Evolutionary conservation across 2,113 vertebrate species (phyloP).

Genomic region (Lota lota): DNA sequence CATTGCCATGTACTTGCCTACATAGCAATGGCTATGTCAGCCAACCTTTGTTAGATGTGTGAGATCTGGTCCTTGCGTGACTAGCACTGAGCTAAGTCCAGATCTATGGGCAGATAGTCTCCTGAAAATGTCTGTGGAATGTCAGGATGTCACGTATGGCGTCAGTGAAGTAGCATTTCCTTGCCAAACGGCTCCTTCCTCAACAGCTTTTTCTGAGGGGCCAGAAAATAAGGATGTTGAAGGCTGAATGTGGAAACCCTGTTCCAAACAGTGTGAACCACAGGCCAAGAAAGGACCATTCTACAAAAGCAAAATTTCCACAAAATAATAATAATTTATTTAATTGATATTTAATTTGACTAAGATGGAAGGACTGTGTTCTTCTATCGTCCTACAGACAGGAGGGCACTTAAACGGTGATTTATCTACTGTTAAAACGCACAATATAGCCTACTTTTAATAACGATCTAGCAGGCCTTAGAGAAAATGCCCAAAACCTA

Average conservation of each 20-base stretch:
- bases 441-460: not conserved
- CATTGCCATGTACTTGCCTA: not conserved
- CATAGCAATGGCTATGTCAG: too few species aligned
- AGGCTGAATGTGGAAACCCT: not conserved
- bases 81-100: slow-evolving; percentile 38
- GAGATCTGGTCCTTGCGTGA: slow-evolving; percentile 33
- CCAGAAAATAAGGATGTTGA: not conserved
- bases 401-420: too few species aligned
- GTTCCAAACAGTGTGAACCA: too few species aligned
- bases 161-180: slow-evolving; percentile 42
- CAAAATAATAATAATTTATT: too few species aligned
- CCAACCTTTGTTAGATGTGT: too few species aligned
- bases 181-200: slow-evolving; percentile 35
- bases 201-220: slow-evolving; percentile 9
- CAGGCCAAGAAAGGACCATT: too few species aligned
- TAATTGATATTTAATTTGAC: too few species aligned
- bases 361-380: too few species aligned
- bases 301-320: too few species aligned
- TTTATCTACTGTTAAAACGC: too few species aligned
- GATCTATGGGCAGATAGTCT: slow-evolving; percentile 48
- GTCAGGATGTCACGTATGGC: slow-evolving; percentile 46
- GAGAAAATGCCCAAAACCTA: not conserved
- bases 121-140: slow-evolving; percentile 33
- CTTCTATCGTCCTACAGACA: too few species aligned
- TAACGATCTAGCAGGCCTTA: not conserved